Base-by-base conservation (phyloP, 92 coral and sea anemone species). In the Palythoa heliodiscus region DNA sequence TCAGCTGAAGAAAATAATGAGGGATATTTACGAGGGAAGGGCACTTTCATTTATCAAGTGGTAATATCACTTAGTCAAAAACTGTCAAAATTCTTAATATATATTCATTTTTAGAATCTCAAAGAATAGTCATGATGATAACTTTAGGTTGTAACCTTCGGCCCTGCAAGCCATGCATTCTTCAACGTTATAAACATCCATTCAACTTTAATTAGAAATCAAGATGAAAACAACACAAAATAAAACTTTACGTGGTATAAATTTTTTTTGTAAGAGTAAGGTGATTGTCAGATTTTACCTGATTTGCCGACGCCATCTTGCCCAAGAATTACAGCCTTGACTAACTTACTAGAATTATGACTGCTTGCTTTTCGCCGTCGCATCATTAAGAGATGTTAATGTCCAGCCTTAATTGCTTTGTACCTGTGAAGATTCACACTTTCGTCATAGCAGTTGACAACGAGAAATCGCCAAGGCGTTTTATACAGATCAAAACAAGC, bases 291-390 rank as follows among this genome's bases (percentile, higher is more conserved):
- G 17, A 4, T 16, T 89, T 77, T 52, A 90, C 95, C 95, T 13
- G 95, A 92, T 77, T 92, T 92, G 1, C 95, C 95, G 54, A 92
- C 95, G 39, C 95, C 95, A 82, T 90, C 95, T 57, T 90, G 90
- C 9, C 95, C 95, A 5, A 92, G 85, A 17, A 92, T 68, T 9
- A 92, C 92, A 16, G 89, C 95, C 53, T 88, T 89, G 23, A 92
- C 87, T 7, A 89, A 90, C 85, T 88, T 92, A n/a, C 43, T 71
- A 5, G 86, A 77, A 37, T 76, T 82, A 2, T 76, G 60, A 11
- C 47, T 78, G 25, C 87, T 63, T 0, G 87, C 76, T 20, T 86
- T 75, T 25, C 87, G 89, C 78, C 90, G 66, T 19, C 92, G 71
- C 92, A 89, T 89, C n/a, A 58, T 85, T 81, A 38, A 16, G 29